Base-by-base conservation (phyloP, 2,797 vertebrate genomes). In the Micropoecilia bifurca region DNA sequence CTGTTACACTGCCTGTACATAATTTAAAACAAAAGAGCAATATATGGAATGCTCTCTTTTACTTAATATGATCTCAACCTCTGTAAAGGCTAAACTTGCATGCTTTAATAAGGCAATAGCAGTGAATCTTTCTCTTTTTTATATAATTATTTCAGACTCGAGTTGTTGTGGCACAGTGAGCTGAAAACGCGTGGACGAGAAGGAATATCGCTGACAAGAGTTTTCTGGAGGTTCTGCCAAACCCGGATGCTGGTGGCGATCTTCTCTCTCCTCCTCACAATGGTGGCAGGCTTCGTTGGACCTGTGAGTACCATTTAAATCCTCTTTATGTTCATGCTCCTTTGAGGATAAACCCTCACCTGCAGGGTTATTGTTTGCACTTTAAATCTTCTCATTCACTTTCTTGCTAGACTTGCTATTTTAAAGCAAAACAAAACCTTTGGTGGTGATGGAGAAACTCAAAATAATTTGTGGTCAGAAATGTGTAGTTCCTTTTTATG, bases 211-310 rank as follows among this genome's bases (percentile, higher is more conserved):
- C 92, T 97, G 71, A 89, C 88, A 0, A 90, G 94, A 76, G 96
- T 96, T 79, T 93, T 96, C 85, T 96, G 95, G 96, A 95, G 93
- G 86, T 97, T 97, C 91, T 97, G 96, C 91, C 93, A 91, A 85
- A 97, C 96, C 36, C 95, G 96, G 46, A 91, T 92, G 81, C 87
- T 97, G 89, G 92, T 97, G 87, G 95, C 96, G 75, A 80, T 96
- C 63, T 92, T 96, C 71, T 89, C 94, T 84, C 91, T 97, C 76
- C 94, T 97, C 79, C 84, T 97, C 77, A 95, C 93, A 46, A 96
- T 96, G 94, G 89, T 96, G 85, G 92, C 95, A 53, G 91, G 93
- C 90, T 97, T 97, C 36, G 87, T 95, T 76, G 96, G 96, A 73
- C 94, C 96, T 39, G 96, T 97, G 84, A 97, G 96, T 97, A 83